Conservation (phyloP, 1,140 invertebrate species). For the Drosophila micromelanica region DNA sequence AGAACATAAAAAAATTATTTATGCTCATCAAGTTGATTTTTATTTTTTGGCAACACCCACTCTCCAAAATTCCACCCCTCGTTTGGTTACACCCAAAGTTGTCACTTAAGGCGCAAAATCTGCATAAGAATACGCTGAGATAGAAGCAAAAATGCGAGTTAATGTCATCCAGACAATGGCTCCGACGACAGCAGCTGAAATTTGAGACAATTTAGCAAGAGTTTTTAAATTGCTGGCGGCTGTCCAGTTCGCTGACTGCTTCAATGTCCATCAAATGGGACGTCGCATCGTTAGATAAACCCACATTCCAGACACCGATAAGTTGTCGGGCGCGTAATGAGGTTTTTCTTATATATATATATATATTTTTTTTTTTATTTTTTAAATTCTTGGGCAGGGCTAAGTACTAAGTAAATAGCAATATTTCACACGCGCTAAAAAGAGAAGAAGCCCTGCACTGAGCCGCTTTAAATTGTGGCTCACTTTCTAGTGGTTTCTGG, state of each 20-base stretch:
- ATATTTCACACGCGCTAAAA: conserved; percentile 25
- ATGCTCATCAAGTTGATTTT: conserved; percentile 40
- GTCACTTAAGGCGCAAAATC: conserved; percentile 34
- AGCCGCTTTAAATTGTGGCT: conserved; percentile 38
- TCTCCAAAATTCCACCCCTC: too few species aligned
- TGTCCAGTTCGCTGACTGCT: conserved; percentile 31
- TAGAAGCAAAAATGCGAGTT: conserved; percentile 24
- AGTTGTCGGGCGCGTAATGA: conserved; percentile 30
- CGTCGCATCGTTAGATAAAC: conserved; percentile 43
- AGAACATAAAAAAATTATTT: conserved; percentile 53
- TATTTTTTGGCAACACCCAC: conserved; percentile 19
- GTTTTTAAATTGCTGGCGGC: conserved; percentile 40
- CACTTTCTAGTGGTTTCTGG: conserved; percentile 32
- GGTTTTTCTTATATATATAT: conserved; percentile 1
- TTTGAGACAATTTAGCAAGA: conserved; percentile 53
- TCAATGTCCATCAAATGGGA: conserved; percentile 43
- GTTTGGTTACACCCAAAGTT: conserved; percentile 1
- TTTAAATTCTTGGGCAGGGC: background rate
- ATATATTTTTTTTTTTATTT: background rate
- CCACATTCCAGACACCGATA: conserved; percentile 29
- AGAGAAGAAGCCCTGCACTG: conserved; percentile 18
- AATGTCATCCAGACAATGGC: conserved; percentile 40
- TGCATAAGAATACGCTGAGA: conserved; percentile 33
- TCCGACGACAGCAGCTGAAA: conserved; percentile 45
- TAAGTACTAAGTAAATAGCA: background rate